phyloP scores from a whole-genome alignment of 92 coral and sea anemone species.

The Bergia puertoricense region DNA sequence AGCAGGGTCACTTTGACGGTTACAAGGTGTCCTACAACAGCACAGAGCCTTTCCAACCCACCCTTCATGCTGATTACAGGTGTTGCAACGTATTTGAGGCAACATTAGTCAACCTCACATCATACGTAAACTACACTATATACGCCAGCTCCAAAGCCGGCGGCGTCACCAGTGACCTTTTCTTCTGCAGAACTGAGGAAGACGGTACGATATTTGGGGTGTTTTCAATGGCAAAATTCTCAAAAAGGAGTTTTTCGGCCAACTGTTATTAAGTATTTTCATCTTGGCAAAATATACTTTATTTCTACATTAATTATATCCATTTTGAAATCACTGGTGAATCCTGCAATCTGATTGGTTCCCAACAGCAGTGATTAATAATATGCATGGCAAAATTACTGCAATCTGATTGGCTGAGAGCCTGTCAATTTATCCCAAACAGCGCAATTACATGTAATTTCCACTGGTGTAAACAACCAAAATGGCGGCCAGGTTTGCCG shows the following conservation, averaged over 20 bases:
- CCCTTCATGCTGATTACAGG: background rate
- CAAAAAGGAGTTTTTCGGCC: background rate
- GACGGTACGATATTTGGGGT: slow-evolving; percentile 3
- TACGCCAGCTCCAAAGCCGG: background rate
- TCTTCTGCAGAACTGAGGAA: slow-evolving; percentile 20
- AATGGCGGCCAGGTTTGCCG: no score
- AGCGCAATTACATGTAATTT: no score
- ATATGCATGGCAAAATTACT: no score
- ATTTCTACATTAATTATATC: no score
- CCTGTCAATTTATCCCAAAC: no score
- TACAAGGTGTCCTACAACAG: background rate
- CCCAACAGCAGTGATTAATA: no score
- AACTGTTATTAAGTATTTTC: background rate
- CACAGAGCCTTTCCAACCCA: background rate
- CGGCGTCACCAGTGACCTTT: slow-evolving; percentile 11
- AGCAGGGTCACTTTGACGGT: background rate
- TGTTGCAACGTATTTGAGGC: background rate
- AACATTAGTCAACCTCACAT: background rate
- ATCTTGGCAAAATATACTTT: background rate
- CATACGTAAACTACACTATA: slow-evolving; percentile 38
- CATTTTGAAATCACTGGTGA: no score
- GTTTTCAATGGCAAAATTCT: background rate
- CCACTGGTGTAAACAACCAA: no score
- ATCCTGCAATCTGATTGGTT: no score
- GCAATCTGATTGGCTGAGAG: no score